These are phyloP conservation scores for Globodera ellingtonae DNA, from an alignment of 1,140 invertebrate species.

Conservation along the genomic window DNA sequence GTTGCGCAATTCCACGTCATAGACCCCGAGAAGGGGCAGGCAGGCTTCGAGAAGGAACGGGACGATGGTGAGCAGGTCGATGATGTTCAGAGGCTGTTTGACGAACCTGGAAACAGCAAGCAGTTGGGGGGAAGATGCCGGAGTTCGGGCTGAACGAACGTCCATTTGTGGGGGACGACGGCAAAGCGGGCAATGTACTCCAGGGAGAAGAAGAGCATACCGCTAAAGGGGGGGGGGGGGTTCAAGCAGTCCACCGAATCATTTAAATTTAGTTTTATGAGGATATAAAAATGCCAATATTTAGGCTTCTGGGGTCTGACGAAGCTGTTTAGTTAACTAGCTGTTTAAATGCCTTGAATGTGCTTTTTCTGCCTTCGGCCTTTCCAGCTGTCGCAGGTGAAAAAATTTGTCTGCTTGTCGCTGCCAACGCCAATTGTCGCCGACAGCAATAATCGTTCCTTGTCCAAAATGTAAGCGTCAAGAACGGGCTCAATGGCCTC, in stretches of 20 bases:
- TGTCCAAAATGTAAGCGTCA: slow-evolving; percentile 46
- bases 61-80: slow-evolving; percentile 68
- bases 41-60: slow-evolving; percentile 67
- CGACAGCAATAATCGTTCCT: slow-evolving; percentile 38
- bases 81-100: slow-evolving; percentile 69
- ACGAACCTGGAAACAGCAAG: slow-evolving; percentile 59
- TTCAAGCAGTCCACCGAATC: no score
- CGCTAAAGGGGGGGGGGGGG: no score
- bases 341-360: slow-evolving; percentile 3
- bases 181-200: slow-evolving; percentile 67
- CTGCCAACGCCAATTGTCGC: slow-evolving; percentile 10
- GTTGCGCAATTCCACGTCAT: slow-evolving; percentile 66
- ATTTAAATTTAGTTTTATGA: no score
- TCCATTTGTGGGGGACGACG: slow-evolving; percentile 66
- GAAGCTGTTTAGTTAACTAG: no score
- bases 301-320: no score
- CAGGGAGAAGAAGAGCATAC: slow-evolving; percentile 69
- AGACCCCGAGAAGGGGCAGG: slow-evolving; percentile 66
- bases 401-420: slow-evolving; percentile 42
- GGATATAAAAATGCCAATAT: no score
- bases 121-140: background rate
- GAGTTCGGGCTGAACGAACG: background rate
- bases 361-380: slow-evolving; percentile 38
- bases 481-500: slow-evolving; percentile 49
- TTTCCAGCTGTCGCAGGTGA: slow-evolving; percentile 53